phyloP scores from a whole-genome alignment of 2,888 invertebrate species.

The Pristionchus fissidentatus region DNA sequence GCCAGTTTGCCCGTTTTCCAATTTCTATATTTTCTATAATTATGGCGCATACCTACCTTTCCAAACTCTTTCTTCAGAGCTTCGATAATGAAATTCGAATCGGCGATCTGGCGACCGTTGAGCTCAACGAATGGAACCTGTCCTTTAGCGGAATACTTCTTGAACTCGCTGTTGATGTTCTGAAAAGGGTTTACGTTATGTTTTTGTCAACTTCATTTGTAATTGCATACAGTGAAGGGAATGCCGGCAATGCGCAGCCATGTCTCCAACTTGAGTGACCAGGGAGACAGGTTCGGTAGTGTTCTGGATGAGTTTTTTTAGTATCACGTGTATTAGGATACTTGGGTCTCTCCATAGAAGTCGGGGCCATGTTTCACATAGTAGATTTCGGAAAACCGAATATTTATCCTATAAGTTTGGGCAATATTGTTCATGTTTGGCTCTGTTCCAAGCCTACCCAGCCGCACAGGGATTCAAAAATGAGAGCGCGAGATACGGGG shows the following conservation, averaged over 20 bases:
- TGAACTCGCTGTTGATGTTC: conserved; percentile 71
- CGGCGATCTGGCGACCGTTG: conserved; percentile 93
- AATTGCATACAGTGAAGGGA: neutral
- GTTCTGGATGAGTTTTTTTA: too few species aligned
- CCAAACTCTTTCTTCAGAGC: conserved; percentile 51
- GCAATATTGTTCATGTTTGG: too few species aligned
- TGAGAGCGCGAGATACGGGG: too few species aligned
- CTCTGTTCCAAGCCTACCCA: too few species aligned
- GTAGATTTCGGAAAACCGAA: too few species aligned
- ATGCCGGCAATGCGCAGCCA: conserved; percentile 29
- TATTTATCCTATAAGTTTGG: too few species aligned
- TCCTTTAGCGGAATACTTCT: conserved; percentile 63
- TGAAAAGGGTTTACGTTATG: conserved; percentile 43
- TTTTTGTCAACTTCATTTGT: neutral
- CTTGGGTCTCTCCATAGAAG: too few species aligned
- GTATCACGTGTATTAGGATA: too few species aligned
- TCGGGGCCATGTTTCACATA: too few species aligned
- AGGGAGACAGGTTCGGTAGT: conserved; percentile 33
- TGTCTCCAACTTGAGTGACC: conserved; percentile 41
- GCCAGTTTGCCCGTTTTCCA: neutral
- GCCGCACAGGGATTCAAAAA: too few species aligned
- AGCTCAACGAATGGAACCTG: conserved; percentile 91
- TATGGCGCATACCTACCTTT: neutral
- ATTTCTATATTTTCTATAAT: neutral
- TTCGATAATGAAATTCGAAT: conserved; percentile 88